phyloP scores from a whole-genome alignment of 2,113 vertebrate genomes.

The Nanger granti region DNA sequence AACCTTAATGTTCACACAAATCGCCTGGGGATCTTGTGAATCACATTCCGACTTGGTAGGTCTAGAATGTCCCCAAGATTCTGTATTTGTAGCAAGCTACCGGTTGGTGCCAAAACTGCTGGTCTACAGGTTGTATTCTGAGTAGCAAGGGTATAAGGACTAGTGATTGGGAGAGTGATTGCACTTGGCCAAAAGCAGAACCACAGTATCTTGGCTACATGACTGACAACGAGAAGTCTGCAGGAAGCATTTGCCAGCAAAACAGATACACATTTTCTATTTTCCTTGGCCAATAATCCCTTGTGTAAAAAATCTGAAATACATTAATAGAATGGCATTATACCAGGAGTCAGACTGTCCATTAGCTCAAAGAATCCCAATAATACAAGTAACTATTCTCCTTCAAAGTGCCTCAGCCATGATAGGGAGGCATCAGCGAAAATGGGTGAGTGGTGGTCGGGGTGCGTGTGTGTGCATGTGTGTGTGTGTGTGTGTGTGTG shows the following conservation, averaged over 20 bases:
- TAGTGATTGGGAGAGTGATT: neutral
- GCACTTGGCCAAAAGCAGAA: neutral
- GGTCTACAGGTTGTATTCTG: neutral
- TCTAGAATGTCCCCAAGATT: neutral
- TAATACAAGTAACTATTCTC: neutral
- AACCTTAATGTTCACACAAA: neutral
- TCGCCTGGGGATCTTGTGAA: neutral
- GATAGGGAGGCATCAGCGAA: neutral
- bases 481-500: neutral
- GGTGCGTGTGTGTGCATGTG: neutral
- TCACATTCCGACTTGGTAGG: neutral
- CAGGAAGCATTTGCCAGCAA: neutral
- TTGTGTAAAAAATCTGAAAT: neutral
- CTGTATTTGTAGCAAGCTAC: neutral
- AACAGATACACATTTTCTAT: neutral
- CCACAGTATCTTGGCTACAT: neutral
- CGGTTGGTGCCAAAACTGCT: neutral
- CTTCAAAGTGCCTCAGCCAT: neutral
- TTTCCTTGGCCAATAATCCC: neutral
- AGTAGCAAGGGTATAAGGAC: neutral
- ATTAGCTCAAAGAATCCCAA: neutral
- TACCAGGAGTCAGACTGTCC: neutral
- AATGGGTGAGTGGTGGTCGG: accelerated
- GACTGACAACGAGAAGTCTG: neutral
- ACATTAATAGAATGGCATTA: neutral